Base-by-base conservation (phyloP, 2,888 invertebrate genomes). In the Apomyelois bistriatella region DNA sequence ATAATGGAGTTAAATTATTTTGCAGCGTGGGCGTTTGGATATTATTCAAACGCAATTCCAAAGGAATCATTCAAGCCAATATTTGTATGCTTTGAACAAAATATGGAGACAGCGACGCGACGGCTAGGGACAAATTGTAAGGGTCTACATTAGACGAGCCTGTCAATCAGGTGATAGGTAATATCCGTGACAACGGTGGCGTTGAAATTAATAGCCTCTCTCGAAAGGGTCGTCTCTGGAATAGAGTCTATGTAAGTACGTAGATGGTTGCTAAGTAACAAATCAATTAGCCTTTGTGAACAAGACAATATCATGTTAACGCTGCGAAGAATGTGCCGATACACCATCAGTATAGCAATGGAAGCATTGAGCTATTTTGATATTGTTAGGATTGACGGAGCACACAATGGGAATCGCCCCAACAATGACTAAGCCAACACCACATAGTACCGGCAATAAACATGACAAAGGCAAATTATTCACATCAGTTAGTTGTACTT, bases 201-300 rank as follows among this genome's bases (percentile, higher is more conserved):
- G 66, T 61, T 72, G 79, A 79, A 81, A 84, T 82, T 78, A 81
- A 85, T 83, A 80, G 80, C 74, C 66, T 69, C 62, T 68, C 58
- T 61, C 63, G 58, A 64, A 64, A 61, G 57, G 67, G 58, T 60
- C 67, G 69, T 66, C 65, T 68, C 66, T 62, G 57, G 54, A 54
- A 55, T 54, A 64, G 59, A 60, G 58, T 48, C 49, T 32, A 32
- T 32, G 32, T 32, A 32, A 32, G 32, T 61, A 58, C 56, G 56
- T 60, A 62, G 59, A 58, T 55, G 54, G 42, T 41, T 38, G 41
- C 28, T 53, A 50, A 47, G 59, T 53, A 62, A 64, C 61, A 62
- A 72, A 73, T 70, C 70, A 65, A 75, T 76, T 56, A 52, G 57
- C 60, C 47, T 36, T 46, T n/a, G 48, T 59, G 53, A 58, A 58